Base-by-base conservation (phyloP, 1,140 invertebrate species). In the Nasonia longicornis region DNA sequence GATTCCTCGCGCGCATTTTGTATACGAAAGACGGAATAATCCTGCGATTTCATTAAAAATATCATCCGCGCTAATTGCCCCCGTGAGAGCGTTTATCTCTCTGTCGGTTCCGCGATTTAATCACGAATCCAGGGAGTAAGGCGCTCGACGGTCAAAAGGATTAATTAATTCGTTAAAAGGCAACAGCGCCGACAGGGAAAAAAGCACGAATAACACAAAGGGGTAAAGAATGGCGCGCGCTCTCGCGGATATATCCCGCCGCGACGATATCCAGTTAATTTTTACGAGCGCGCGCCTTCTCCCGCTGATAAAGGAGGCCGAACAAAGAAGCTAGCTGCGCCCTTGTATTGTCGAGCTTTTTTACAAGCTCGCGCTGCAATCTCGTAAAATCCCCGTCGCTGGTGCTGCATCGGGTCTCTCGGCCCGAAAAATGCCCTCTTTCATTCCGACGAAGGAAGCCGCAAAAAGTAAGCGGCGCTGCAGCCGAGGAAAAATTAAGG, bases 81-180 rank as follows among this genome's bases (percentile, higher is more conserved):
- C 10, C 45, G 45, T 10, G 45, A 48, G 14, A 48, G 45, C 11
- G 45, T 48, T 48, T 16, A 48, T 48, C 45, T 48, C 45, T 3
- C 45, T 12, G 45, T 16, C 45, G 45, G 45, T 48, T 48, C 45
- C 2, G 45, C 45, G 14, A 48, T 64, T 66, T 66, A 67, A 77
- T 77, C 20, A 67, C 26, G 20, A 45, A 67, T 77, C 67, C 31
- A 1, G 3, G 38, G 20, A 3, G 45, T 6, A 79, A 79, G 12
- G 16, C 31, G 12, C 26, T 3, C 26, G 11, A 16, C 11, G 42
- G 58, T 79, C 52, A 80, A 80, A 67, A 66, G 74, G 67, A 77
- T 81, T 77, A 81, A 81, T 81, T 81, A 72, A 77, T 81, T 81
- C 63, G 74, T 66, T 81, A 71, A 45, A 81, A 70, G 73, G 67